Evolutionary conservation across 2,888 invertebrate genomes (phyloP).

Genomic region (Andrena chrysosceles): DNA sequence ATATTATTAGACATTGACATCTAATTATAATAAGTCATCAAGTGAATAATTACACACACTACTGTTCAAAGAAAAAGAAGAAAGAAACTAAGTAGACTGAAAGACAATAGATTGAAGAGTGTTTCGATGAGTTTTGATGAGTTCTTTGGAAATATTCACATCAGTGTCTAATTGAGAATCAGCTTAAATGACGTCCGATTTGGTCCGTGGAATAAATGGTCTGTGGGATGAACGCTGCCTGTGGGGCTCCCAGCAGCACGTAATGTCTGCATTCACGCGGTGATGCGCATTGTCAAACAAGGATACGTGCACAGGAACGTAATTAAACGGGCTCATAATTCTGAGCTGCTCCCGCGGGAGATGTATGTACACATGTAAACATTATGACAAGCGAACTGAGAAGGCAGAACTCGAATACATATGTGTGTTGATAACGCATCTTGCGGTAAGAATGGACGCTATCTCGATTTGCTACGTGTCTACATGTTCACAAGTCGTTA

Average conservation of each 20-base stretch:
- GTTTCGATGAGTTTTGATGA: too few relatives aligned
- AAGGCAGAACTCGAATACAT: slow-evolving; percentile 3
- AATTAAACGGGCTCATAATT: slow-evolving; percentile 35
- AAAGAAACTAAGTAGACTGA: too few relatives aligned
- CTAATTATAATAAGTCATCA: too few relatives aligned
- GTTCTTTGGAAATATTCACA: too few relatives aligned
- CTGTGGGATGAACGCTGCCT: background rate
- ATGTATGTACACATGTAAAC: slow-evolving; percentile 18
- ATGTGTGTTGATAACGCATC: slow-evolving; percentile 9
- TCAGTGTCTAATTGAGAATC: too few relatives aligned
- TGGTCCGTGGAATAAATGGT: background rate
- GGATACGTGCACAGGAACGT: slow-evolving; percentile 14
- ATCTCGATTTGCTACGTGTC: background rate
- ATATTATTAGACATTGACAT: too few relatives aligned
- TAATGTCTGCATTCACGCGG: slow-evolving; percentile 5
- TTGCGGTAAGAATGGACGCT: background rate
- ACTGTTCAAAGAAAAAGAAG: too few relatives aligned
- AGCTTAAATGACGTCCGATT: background rate
- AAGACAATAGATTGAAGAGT: too few relatives aligned
- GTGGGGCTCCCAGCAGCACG: background rate
- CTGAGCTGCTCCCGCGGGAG: slow-evolving; percentile 12
- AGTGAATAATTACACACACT: too few relatives aligned
- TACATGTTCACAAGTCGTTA: background rate
- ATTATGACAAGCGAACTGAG: slow-evolving; percentile 22
- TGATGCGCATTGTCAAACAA: slow-evolving; percentile 31